phyloP scores from a whole-genome alignment of 2,797 vertebrate species.

The Microcaecilia unicolor region DNA sequence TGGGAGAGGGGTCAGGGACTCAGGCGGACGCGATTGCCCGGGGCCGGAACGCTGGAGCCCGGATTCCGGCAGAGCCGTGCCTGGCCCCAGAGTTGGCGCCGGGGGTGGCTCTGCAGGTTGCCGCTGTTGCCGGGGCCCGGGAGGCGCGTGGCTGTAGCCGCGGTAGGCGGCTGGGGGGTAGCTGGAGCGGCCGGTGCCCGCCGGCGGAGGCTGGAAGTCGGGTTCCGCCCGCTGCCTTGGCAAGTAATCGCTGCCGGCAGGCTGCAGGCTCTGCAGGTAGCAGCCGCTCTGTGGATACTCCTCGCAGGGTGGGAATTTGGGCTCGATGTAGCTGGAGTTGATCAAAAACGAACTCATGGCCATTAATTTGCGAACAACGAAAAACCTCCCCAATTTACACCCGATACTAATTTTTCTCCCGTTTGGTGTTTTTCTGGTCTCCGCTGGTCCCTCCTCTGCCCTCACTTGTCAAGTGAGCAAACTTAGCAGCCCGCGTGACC shows the following conservation, averaged over 20 bases:
- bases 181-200: conserved; percentile 74
- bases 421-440: conserved; percentile 98
- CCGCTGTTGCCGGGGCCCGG: conserved; percentile 11
- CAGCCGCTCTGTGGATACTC: conserved; percentile 88
- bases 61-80: conserved; percentile 9
- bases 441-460: conserved; percentile 78
- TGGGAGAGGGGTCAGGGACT: conserved; percentile 16
- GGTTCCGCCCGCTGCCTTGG: conserved; percentile 76
- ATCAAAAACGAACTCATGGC: conserved; percentile 99
- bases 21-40: conserved; percentile 53
- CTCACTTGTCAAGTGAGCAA: conserved; percentile 78
- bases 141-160: conserved; percentile 16
- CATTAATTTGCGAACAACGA: conserved; percentile 96
- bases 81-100: conserved; percentile 2
- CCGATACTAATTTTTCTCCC: conserved; percentile 83
- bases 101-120: conserved; percentile 13
- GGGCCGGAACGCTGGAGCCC: conserved; percentile 53
- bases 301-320: conserved; percentile 95
- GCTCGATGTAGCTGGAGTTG: conserved; percentile 98
- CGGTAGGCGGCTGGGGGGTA: conserved; percentile 64
- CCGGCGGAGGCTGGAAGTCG: conserved; percentile 59
- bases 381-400: too few relatives aligned
- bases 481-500: conserved; percentile 83
- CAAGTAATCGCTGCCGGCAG: conserved; percentile 61
- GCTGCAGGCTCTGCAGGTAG: conserved; percentile 67